Conservation (phyloP, 2,113 vertebrate genomes). For the Lanius ludovicianus region DNA sequence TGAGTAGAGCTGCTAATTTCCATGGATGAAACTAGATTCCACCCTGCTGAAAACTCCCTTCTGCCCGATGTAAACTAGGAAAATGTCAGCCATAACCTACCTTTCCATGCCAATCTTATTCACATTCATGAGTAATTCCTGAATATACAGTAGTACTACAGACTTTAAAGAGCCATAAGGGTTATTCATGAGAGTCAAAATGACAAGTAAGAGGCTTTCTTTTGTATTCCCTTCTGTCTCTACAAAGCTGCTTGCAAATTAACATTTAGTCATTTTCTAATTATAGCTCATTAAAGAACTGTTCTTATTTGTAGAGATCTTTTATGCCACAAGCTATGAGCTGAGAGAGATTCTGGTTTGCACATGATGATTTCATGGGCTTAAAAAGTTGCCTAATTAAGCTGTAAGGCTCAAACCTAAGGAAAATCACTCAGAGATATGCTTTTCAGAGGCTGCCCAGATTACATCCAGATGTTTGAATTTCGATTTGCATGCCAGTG, state of each 20-base stretch:
- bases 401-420: background rate
- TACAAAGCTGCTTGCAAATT: background rate
- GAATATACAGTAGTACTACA: background rate
- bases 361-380: constrained; percentile 14
- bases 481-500: constrained; percentile 43
- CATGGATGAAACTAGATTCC: background rate
- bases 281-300: constrained; percentile 5
- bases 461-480: constrained; percentile 59
- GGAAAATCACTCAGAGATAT: constrained; percentile 15
- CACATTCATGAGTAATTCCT: background rate
- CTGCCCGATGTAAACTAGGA: background rate
- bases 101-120: background rate
- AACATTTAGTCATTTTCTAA: constrained; percentile 10
- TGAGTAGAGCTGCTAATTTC: constrained; percentile 72
- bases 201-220: background rate
- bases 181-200: background rate
- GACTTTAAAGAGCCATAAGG: background rate
- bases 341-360: background rate
- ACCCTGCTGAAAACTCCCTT: background rate
- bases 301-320: background rate
- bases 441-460: constrained; percentile 21
- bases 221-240: background rate
- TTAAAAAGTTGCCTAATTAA: constrained; percentile 43
- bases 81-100: background rate
- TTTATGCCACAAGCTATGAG: background rate